Conservation (phyloP, 2,113 vertebrate genomes). For the Mungos mungo region DNA sequence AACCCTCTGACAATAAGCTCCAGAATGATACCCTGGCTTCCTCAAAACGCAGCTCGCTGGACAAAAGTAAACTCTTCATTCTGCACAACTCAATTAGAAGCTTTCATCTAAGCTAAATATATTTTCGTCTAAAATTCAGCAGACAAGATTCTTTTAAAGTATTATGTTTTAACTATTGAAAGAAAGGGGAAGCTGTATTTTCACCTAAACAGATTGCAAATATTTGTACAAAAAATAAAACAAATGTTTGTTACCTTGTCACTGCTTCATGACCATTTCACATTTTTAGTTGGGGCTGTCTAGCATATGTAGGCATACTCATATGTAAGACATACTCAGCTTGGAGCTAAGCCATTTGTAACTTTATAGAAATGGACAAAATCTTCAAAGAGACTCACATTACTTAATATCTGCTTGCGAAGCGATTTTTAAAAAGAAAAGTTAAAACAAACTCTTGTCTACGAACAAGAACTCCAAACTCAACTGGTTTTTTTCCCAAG, state of each 20-base stretch:
- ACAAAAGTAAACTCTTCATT: too few species aligned
- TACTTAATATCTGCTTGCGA: constrained; percentile 62
- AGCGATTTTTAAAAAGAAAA: constrained; percentile 48
- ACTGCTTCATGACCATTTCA: constrained; percentile 60
- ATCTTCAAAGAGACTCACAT: constrained; percentile 62
- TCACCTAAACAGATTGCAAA: neutral
- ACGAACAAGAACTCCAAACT: constrained; percentile 53
- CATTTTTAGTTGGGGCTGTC: constrained; percentile 38
- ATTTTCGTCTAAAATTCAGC: constrained; percentile 26
- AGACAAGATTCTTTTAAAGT: neutral
- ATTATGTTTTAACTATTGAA: neutral
- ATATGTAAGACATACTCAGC: constrained; percentile 52
- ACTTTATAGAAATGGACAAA: constrained; percentile 67
- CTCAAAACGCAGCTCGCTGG: neutral
- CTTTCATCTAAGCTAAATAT: neutral
- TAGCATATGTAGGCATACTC: constrained; percentile 41
- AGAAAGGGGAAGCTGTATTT: constrained; percentile 14
- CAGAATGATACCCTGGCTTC: neutral
- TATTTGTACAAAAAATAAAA: constrained; percentile 4
- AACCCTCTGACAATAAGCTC: neutral
- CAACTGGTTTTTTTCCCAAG: constrained; percentile 33
- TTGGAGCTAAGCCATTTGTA: constrained; percentile 49
- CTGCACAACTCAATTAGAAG: neutral
- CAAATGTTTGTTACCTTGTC: neutral
- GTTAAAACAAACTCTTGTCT: constrained; percentile 50